A percentile compares a stretch with the other conserved stretches of the same genome.
Evolutionary conservation across 2,797 vertebrate species (phyloP).

Genomic region (Neopelma chrysocephalum): DNA sequence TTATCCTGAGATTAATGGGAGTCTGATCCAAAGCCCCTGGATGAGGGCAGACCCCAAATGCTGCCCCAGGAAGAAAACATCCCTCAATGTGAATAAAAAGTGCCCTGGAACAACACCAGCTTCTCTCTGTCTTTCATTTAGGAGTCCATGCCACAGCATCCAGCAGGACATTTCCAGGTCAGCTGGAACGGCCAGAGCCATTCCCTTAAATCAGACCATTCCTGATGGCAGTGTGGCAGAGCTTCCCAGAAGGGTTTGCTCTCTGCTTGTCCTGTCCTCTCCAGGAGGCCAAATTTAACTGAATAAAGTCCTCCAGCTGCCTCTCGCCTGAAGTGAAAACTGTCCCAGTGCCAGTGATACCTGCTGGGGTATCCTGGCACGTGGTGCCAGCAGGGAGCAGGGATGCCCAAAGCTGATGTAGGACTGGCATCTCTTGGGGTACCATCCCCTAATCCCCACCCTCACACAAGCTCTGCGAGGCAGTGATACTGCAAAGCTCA

Average conservation of each 20-base stretch:
- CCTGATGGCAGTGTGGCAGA: accelerated
- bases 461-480: accelerated
- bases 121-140: not conserved
- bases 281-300: not conserved
- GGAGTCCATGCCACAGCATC: not conserved
- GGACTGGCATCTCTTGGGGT: not conserved
- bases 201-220: not conserved
- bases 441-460: not conserved
- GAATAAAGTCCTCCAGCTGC: not conserved
- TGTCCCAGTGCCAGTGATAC: not conserved
- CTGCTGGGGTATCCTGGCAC: not conserved
- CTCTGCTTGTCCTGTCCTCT: not conserved
- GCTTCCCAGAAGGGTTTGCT: not conserved
- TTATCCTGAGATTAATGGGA: not conserved
- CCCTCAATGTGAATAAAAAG: not conserved
- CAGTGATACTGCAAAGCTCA: not conserved
- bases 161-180: not conserved
- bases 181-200: no score
- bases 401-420: accelerated
- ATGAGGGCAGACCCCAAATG: not conserved
- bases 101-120: not conserved
- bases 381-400: not conserved
- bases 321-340: not conserved
- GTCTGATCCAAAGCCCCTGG: not conserved
- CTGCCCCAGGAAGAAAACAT: not conserved